phyloP scores from a whole-genome alignment of 2,797 vertebrate species.

The Echeneis naucrates region DNA sequence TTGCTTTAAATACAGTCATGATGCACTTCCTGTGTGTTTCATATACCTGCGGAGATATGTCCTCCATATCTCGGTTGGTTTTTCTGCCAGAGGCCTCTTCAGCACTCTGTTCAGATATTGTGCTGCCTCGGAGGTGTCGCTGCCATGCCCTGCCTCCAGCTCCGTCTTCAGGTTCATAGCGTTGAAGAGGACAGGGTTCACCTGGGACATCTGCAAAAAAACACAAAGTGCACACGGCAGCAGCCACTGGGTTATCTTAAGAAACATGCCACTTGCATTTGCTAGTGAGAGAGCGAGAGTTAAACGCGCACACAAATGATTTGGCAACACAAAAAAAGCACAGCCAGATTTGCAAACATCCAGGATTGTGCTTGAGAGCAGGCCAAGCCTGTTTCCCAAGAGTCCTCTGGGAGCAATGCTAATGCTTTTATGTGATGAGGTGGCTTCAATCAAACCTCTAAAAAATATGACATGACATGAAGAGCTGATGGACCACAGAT shows the following conservation, averaged over 20 bases:
- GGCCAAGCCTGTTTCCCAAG: conserved; percentile 77
- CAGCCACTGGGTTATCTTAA: conserved; percentile 46
- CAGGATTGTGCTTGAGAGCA: conserved; percentile 73
- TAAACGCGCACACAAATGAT: conserved; percentile 42
- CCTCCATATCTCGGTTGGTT: conserved; percentile 93
- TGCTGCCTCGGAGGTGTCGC: conserved; percentile 83
- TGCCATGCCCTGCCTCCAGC: conserved; percentile 84
- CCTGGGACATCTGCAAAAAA: conserved; percentile 91
- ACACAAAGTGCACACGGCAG: conserved; percentile 54
- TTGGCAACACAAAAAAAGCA: conserved; percentile 69
- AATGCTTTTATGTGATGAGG: conserved; percentile 68
- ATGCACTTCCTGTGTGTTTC: background rate
- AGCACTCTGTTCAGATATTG: conserved; percentile 92
- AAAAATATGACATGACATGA: conserved; percentile 59
- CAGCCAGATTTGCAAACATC: conserved; percentile 73
- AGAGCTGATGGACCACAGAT: conserved; percentile 56
- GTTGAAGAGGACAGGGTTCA: conserved; percentile 89
- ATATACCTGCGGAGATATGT: conserved; percentile 96
- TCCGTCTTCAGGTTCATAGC: conserved; percentile 92
- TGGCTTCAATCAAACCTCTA: conserved; percentile 56
- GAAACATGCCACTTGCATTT: conserved; percentile 43
- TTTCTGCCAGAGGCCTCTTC: conserved; percentile 90
- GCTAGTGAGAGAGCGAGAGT: conserved; percentile 40
- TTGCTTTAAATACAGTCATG: background rate
- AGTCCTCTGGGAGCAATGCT: conserved; percentile 63